Conservation (phyloP, 2,888 invertebrate genomes). For the Eupithecia insigniata region DNA sequence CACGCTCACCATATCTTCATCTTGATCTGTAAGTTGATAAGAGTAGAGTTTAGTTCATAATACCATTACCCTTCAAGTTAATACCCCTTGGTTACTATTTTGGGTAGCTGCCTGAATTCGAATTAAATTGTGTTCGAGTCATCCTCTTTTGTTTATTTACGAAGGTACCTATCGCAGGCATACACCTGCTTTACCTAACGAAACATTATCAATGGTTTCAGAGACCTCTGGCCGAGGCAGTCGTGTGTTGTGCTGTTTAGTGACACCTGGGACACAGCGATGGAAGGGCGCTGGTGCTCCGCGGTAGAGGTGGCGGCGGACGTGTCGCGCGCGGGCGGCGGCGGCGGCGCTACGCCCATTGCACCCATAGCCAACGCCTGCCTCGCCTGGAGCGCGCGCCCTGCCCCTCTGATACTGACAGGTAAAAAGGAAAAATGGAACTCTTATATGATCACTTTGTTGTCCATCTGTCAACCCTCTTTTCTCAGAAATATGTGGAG, state of each 20-base stretch:
- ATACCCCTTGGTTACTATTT: background rate
- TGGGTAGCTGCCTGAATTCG: background rate
- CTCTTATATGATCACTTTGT: no score
- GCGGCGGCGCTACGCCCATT: background rate
- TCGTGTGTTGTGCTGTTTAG: background rate
- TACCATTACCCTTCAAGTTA: no score
- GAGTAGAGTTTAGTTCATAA: background rate
- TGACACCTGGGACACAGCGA: background rate
- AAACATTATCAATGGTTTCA: background rate
- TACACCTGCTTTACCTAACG: background rate
- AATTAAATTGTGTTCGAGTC: background rate
- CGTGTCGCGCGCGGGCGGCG: background rate
- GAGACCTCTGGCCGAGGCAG: background rate
- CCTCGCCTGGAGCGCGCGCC: slow-evolving; percentile 1
- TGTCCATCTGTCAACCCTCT: no score
- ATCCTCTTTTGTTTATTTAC: slow-evolving; percentile 5
- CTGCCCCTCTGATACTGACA: background rate
- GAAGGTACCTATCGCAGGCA: background rate
- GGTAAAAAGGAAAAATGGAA: no score
- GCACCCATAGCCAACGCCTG: background rate
- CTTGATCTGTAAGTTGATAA: background rate
- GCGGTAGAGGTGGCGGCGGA: background rate
- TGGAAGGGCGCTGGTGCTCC: background rate
- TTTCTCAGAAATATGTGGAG: no score
- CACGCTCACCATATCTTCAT: background rate